A percentile compares a stretch with the other conserved stretches of the same genome.
Conservation (phyloP, 64 coral and sea anemone genomes). For the Montipora foliosa region DNA sequence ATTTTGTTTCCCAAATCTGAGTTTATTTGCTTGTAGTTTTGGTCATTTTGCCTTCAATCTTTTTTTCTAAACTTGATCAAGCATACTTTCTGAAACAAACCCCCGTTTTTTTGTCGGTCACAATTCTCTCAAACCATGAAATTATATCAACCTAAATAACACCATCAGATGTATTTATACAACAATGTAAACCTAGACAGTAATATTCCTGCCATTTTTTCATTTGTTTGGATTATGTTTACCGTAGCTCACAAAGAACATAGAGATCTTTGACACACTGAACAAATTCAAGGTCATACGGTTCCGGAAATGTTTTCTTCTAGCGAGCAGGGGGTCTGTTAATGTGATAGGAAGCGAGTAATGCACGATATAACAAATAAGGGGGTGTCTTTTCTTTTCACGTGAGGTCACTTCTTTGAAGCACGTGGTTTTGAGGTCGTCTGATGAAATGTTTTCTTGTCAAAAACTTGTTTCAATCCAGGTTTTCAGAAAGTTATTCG, state of each 20-base stretch:
- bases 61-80: background rate
- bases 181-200: no score
- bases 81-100: no score
- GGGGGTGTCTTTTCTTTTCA: background rate
- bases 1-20: no score
- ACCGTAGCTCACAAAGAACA: no score
- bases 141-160: no score
- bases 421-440: background rate
- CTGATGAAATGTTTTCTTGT: background rate
- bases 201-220: background rate
- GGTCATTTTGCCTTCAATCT: background rate
- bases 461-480: conserved; percentile 29
- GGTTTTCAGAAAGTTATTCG: background rate
- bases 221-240: background rate
- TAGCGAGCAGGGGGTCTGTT: no score
- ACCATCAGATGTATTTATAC: no score
- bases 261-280: no score
- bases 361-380: background rate
- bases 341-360: no score
- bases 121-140: no score
- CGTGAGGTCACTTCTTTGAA: background rate
- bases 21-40: background rate
- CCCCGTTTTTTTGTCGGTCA: no score
- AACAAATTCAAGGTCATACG: no score
- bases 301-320: background rate